Evolutionary conservation across 2,113 vertebrate genomes (phyloP).

Genomic region (Genyomyrus donnyi): DNA sequence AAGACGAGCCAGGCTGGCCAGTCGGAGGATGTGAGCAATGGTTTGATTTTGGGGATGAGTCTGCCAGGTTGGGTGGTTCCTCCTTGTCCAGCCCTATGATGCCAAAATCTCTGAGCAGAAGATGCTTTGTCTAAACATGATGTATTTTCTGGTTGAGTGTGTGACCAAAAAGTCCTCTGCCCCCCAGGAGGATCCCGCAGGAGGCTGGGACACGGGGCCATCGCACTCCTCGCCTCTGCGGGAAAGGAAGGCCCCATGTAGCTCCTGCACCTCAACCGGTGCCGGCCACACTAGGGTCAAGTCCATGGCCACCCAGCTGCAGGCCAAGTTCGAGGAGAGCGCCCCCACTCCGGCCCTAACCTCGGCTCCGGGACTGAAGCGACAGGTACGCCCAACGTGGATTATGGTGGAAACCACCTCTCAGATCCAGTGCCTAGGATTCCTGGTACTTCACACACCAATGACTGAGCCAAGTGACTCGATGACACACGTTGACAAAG

Average conservation of each 20-base stretch:
- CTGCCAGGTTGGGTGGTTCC: neutral
- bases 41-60: neutral
- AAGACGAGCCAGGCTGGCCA: conserved; percentile 59
- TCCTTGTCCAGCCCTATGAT: neutral
- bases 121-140: neutral
- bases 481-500: neutral
- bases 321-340: conserved; percentile 81
- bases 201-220: conserved; percentile 48
- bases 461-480: neutral
- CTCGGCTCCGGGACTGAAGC: conserved; percentile 30
- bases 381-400: conserved; percentile 23
- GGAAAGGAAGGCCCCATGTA: conserved; percentile 48
- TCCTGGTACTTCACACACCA: neutral
- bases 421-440: neutral
- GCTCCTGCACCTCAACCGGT: conserved; percentile 10
- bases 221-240: conserved; percentile 51
- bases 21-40: conserved; percentile 66
- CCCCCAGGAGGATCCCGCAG: conserved; percentile 61
- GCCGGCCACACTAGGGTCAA: conserved; percentile 75
- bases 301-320: conserved; percentile 80
- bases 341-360: conserved; percentile 42
- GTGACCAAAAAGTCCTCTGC: neutral
- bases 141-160: neutral
- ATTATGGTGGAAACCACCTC: neutral
- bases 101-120: neutral